Evolutionary conservation across 1,140 invertebrate species (phyloP).

Genomic region (Philaenus spumarius): DNA sequence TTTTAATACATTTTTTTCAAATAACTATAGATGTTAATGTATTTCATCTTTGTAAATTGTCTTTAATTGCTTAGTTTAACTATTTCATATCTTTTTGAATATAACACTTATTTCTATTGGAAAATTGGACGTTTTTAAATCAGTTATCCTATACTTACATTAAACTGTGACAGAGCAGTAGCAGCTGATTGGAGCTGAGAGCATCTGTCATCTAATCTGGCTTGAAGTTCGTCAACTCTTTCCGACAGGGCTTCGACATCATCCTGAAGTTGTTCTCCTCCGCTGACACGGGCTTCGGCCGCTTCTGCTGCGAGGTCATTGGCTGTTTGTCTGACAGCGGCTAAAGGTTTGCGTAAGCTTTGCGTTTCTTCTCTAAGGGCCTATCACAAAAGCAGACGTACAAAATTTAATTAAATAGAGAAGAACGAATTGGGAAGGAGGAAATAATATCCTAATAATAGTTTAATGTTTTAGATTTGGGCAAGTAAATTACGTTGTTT

Average conservation of each 20-base stretch:
- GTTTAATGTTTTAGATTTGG: too few species aligned
- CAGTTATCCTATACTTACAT: too few species aligned
- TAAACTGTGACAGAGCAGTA: constrained; percentile 78
- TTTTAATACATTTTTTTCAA: too few species aligned
- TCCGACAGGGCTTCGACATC: constrained; percentile 72
- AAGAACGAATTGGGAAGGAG: too few species aligned
- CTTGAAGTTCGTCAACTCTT: constrained; percentile 67
- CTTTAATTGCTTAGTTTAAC: neutral
- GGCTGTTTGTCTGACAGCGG: constrained; percentile 58
- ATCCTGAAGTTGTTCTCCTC: constrained; percentile 49
- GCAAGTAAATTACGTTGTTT: too few species aligned
- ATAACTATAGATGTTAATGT: too few species aligned
- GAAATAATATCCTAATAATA: too few species aligned
- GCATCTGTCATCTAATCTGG: constrained; percentile 69
- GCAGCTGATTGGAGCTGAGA: constrained; percentile 79
- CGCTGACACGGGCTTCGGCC: constrained; percentile 47
- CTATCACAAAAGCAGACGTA: constrained; percentile 33
- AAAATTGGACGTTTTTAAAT: too few species aligned
- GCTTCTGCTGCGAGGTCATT: constrained; percentile 67
- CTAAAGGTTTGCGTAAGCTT: constrained; percentile 68
- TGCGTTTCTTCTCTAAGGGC: constrained; percentile 64
- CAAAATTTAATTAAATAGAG: too few species aligned
- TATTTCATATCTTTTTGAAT: neutral
- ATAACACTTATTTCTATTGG: neutral
- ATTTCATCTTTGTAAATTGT: neutral